A percentile compares a stretch with the other conserved stretches of the same genome.
Conservation (phyloP, 2,113 vertebrate species). For the Agapornis roseicollis region DNA sequence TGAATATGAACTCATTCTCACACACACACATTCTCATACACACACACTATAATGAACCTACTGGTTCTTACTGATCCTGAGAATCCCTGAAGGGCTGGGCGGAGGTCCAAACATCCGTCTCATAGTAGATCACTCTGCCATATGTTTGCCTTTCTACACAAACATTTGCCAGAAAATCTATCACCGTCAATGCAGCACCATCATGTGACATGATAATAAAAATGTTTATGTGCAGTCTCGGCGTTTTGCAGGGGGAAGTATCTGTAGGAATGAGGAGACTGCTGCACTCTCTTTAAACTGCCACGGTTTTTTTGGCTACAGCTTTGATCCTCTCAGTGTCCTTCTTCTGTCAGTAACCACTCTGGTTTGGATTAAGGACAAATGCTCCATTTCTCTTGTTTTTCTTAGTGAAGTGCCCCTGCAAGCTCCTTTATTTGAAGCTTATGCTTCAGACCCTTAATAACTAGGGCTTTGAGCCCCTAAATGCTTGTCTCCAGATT, state of each 20-base stretch:
- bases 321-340: slow-evolving; percentile 14
- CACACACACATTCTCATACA: not conserved
- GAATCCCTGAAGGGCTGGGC: not conserved
- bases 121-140: not conserved
- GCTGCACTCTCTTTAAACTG: slow-evolving; percentile 1
- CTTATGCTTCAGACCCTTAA: not conserved
- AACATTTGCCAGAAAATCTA: slow-evolving; percentile 35
- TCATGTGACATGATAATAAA: slow-evolving; percentile 26
- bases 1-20: not conserved
- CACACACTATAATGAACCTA: not conserved
- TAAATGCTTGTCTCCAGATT: not conserved
- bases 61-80: not conserved
- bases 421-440: not conserved
- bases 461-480: not conserved
- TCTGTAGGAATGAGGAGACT: not conserved
- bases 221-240: not conserved
- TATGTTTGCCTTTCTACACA: slow-evolving; percentile 9
- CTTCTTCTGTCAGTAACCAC: not conserved
- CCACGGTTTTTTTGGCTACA: not conserved
- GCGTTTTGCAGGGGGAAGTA: not conserved
- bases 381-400: not conserved
- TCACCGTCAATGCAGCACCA: slow-evolving; percentile 16
- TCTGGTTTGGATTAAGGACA: slow-evolving; percentile 26
- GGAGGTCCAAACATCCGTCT: not conserved
- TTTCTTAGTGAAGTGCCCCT: not conserved